Evolutionary conservation across 1,140 invertebrate genomes (phyloP).

Genomic region (Chrysopa pallens): DNA sequence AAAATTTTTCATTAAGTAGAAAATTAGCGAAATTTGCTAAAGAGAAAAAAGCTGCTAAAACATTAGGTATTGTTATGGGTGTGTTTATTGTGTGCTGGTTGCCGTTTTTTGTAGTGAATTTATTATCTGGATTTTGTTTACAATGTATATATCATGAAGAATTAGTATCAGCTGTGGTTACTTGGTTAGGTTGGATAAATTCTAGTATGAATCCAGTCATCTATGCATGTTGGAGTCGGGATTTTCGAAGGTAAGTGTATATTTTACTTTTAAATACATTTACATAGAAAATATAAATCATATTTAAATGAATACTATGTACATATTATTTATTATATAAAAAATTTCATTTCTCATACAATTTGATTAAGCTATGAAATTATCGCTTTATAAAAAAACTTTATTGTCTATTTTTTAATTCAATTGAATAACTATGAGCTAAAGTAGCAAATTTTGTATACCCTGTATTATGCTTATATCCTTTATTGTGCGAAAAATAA

Average conservation of each 20-base stretch:
- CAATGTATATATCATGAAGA: constrained; percentile 76
- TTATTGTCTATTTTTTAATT: no score
- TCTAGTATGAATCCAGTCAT: constrained; percentile 96
- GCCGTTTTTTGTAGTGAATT: constrained; percentile 95
- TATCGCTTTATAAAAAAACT: no score
- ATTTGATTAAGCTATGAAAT: no score
- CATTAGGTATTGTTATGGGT: constrained; percentile 90
- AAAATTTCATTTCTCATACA: no score
- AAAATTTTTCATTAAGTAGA: constrained; percentile 76
- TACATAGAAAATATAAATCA: no score
- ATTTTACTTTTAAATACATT: no score
- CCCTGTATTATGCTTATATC: no score
- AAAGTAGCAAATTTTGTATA: no score
- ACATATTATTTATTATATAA: no score
- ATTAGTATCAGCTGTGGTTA: constrained; percentile 81
- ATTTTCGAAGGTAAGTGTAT: constrained; percentile 71
- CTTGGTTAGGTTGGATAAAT: constrained; percentile 98
- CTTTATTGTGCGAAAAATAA: no score
- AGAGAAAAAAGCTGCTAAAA: constrained; percentile 93
- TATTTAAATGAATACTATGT: no score
- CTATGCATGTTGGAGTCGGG: constrained; percentile 90
- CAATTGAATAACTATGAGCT: no score
- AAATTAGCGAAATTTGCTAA: constrained; percentile 85
- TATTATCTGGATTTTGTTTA: constrained; percentile 76
- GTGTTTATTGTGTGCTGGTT: constrained; percentile 97